phyloP scores from a whole-genome alignment of 1,140 invertebrate genomes.

The Lethrus apterus region DNA sequence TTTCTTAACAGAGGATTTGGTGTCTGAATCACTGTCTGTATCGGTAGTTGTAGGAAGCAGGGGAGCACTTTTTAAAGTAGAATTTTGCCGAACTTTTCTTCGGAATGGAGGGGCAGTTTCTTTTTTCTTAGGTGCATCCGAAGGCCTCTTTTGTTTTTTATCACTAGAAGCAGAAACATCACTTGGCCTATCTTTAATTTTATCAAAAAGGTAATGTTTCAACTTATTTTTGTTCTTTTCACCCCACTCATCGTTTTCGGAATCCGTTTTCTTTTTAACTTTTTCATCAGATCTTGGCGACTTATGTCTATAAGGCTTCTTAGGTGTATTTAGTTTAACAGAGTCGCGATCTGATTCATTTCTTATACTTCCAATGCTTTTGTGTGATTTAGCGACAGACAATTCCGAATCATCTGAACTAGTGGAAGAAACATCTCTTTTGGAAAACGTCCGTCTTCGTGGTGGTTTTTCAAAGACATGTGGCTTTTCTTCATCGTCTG shows the following conservation, averaged over 20 bases:
- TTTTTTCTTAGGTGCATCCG: slow-evolving; percentile 33
- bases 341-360: slow-evolving; percentile 19
- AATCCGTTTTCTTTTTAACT: slow-evolving; percentile 20
- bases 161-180: slow-evolving; percentile 12
- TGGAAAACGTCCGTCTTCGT: slow-evolving; percentile 23
- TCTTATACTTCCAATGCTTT: too few relatives aligned
- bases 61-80: slow-evolving; percentile 28
- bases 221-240: slow-evolving; percentile 28
- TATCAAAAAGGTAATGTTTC: slow-evolving; percentile 27
- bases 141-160: slow-evolving; percentile 19
- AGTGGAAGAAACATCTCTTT: slow-evolving; percentile 16
- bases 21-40: slow-evolving; percentile 12
- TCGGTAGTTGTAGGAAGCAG: slow-evolving; percentile 27
- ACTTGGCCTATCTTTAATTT: slow-evolving; percentile 5
- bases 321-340: slow-evolving; percentile 11
- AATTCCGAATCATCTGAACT: slow-evolving; percentile 7
- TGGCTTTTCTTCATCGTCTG: slow-evolving; percentile 31
- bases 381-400: not conserved
- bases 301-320: slow-evolving; percentile 12
- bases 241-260: slow-evolving; percentile 34
- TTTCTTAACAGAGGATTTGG: slow-evolving; percentile 1
- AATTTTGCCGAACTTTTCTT: slow-evolving; percentile 23
- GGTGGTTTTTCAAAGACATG: slow-evolving; percentile 24
- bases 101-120: slow-evolving; percentile 30
- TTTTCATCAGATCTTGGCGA: slow-evolving; percentile 21